These are phyloP conservation scores for Ferrisia virgata DNA, from an alignment of 2,888 invertebrate species.

Conservation along the genomic window DNA sequence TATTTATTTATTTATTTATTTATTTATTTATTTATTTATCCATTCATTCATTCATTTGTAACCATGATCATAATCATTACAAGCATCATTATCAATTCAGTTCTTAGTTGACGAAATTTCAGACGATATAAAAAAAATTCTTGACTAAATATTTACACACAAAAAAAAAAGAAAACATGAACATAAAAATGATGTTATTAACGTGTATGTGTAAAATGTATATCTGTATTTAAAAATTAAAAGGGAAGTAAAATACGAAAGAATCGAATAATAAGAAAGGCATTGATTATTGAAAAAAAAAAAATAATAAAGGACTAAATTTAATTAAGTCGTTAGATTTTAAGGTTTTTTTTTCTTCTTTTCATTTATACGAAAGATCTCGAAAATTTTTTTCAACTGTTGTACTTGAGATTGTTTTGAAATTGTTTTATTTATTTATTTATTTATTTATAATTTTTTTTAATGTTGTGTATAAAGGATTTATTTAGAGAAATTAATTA, in stretches of 20 bases:
- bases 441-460: slow-evolving; percentile 25
- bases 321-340: slow-evolving; percentile 14
- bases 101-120: not conserved
- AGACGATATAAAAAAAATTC: not conserved
- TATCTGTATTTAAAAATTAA: no score
- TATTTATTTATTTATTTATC: no score
- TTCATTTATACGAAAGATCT: slow-evolving; percentile 21
- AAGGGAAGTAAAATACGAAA: not conserved
- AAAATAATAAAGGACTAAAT: not conserved
- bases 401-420: slow-evolving; percentile 25
- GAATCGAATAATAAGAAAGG: not conserved
- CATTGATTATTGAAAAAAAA: not conserved
- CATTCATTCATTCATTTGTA: no score
- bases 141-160: not conserved
- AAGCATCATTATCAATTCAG: slow-evolving; percentile 17
- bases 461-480: slow-evolving; percentile 21
- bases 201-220: not conserved
- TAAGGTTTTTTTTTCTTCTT: not conserved
- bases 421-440: slow-evolving; percentile 27
- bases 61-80: no score
- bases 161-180: no score
- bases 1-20: not conserved
- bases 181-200: no score
- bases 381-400: slow-evolving; percentile 13
- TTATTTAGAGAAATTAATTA: slow-evolving; percentile 27